Evolutionary conservation across 2,797 vertebrate genomes (phyloP), one percentile per base, ranked within the genome.

Genomic region (Mormyrops attenuatus): DNA sequence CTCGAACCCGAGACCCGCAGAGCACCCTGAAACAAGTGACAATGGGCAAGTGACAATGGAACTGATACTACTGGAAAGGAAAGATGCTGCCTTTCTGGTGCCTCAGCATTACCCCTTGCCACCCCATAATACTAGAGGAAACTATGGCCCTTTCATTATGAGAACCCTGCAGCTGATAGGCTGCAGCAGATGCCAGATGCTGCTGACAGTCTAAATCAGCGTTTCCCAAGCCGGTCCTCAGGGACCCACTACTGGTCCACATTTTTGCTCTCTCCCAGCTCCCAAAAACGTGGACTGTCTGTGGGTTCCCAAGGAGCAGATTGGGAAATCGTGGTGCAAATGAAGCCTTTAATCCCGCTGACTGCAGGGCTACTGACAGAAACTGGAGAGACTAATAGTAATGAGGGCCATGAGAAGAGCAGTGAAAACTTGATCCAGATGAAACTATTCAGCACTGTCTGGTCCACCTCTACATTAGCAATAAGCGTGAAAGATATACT

Each of bases 1-100:
- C 97, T 63, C 97, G 94, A 7, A 97, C 96, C 15, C 97, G 94
- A 88, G 96, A 97, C 88, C 97, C 97, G 91, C 96, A 97, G 20
- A 97, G 96, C 2, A 97, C 90, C 91, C 97, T 97, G 90, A 80
- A 92, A 89, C 26, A 47, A 47, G 38, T 6, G 20, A 88, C 20
- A 4, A 30, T 69, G 26, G 66, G 66, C 66, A 69, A 15, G 11
- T 69, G 30, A 69, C 66, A 80, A 38, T 17, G 38, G 38, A 41
- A 80, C 73, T 77, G 69, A 41, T 41, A 41, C 69, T 44, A 20
- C 34, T 44, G 73, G 34, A n/a, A 8, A 80, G 38, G 73, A 73
- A 15, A 73, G 66, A 38, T 34, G 66, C 66, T 5, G 66, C 22
- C 66, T 38, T 34, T 15, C 22, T 44, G 73, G 38, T 44, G 38